These are phyloP conservation scores for Lynx canadensis DNA, from an alignment of 2,113 vertebrate species.

Conservation along the genomic window DNA sequence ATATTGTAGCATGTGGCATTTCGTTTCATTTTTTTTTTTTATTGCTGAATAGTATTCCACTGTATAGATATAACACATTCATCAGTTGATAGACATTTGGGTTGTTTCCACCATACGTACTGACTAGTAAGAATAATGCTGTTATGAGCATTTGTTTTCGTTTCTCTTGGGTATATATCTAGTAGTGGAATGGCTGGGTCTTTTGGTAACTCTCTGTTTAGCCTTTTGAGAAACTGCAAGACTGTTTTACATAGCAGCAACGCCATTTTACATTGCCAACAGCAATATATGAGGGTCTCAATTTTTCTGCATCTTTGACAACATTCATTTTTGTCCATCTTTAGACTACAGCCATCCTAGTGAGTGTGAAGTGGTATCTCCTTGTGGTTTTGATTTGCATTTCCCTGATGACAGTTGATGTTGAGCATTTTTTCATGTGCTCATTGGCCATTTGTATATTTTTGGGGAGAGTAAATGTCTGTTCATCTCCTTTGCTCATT, in stretches of 20 bases:
- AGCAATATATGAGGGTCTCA: not conserved
- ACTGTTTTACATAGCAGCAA: not conserved
- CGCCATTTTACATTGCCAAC: not conserved
- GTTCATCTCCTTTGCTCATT: not conserved
- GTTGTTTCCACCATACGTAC: not conserved
- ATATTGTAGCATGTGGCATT: not conserved
- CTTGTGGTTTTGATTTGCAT: not conserved
- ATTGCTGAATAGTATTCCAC: not conserved
- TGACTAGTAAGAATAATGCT: not conserved
- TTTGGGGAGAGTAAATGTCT: not conserved
- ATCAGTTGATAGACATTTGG: not conserved
- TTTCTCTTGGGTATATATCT: not conserved
- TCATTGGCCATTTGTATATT: not conserved
- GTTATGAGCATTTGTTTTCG: not conserved
- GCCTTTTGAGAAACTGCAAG: not conserved
- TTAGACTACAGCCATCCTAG: not conserved
- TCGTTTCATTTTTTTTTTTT: not conserved
- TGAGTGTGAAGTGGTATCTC: not conserved
- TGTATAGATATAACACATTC: not conserved
- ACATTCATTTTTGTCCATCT: not conserved
- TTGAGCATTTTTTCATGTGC: not conserved
- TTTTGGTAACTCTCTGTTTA: not conserved
- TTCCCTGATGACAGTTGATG: not conserved
- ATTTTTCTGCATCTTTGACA: not conserved
- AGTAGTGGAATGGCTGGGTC: not conserved